Percentiles rank a stretch among this genome's conserved stretches.
These are phyloP conservation scores for Nannospalax galili DNA, from an alignment of 2,113 vertebrate genomes.

Conservation along the genomic window DNA sequence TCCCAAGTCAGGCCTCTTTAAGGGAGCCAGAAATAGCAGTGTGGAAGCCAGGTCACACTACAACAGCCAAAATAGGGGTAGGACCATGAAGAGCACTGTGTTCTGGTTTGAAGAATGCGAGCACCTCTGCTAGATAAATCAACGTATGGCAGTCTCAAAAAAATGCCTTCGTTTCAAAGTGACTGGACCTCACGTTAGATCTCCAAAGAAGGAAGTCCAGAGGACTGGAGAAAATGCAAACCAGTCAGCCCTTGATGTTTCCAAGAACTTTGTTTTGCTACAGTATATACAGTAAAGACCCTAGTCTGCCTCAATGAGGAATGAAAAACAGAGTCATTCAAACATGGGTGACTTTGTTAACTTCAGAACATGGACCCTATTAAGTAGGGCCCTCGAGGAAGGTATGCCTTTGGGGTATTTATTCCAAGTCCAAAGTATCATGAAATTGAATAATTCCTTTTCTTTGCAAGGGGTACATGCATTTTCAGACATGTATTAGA, in stretches of 20 bases:
- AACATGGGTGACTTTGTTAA: conserved; percentile 81
- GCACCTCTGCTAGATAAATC: conserved; percentile 51
- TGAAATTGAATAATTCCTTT: conserved; percentile 72
- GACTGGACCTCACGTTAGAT: conserved; percentile 75
- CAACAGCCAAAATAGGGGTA: neutral
- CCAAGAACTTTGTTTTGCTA: conserved; percentile 85
- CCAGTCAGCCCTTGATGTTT: conserved; percentile 84
- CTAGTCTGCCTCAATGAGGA: conserved; percentile 79
- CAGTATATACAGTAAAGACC: conserved; percentile 78
- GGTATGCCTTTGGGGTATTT: conserved; percentile 82
- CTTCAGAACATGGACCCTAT: conserved; percentile 80
- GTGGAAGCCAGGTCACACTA: neutral
- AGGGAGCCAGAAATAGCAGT: neutral
- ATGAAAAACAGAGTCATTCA: conserved; percentile 83
- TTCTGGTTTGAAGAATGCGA: conserved; percentile 66
- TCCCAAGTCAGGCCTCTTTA: neutral
- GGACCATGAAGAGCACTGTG: neutral
- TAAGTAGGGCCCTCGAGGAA: conserved; percentile 78
- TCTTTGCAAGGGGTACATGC: conserved; percentile 67
- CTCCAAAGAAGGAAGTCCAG: conserved; percentile 79
- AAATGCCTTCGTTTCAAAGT: conserved; percentile 70
- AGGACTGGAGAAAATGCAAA: conserved; percentile 81
- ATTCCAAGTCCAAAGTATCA: conserved; percentile 69
- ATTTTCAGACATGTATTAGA: conserved; percentile 61
- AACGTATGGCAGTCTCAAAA: conserved; percentile 38